phyloP scores from a whole-genome alignment of 2,113 vertebrate genomes.

The Forbesichthys papilliferus region DNA sequence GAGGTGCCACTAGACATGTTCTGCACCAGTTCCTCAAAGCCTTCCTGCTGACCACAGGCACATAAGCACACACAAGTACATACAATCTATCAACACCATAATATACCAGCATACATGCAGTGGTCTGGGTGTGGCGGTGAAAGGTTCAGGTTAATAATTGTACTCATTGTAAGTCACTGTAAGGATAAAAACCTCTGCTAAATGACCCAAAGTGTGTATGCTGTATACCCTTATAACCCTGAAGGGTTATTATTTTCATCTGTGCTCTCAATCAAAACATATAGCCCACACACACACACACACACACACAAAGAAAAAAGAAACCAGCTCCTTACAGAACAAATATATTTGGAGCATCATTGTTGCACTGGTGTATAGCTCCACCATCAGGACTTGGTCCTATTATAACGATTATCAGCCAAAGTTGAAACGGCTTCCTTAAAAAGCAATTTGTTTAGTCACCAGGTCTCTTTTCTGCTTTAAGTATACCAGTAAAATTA shows the following conservation, averaged over 20 bases:
- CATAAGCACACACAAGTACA: slow-evolving; percentile 13
- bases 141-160: not conserved
- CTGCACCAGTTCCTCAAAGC: slow-evolving; percentile 80
- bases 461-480: not conserved
- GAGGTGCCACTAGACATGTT: slow-evolving; percentile 86
- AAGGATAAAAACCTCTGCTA: too few species aligned
- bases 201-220: too few species aligned
- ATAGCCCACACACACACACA: not conserved
- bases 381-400: too few species aligned
- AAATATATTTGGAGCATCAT: slow-evolving; percentile 54
- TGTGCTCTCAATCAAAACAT: not conserved
- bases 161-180: not conserved
- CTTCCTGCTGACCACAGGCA: slow-evolving; percentile 64
- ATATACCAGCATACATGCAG: slow-evolving; percentile 5
- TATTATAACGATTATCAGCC: too few species aligned
- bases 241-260: too few species aligned
- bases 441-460: not conserved
- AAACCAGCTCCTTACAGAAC: slow-evolving; percentile 46
- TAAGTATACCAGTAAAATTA: too few species aligned
- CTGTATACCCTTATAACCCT: too few species aligned
- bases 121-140: not conserved
- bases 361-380: slow-evolving; percentile 24
- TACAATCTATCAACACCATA: slow-evolving; percentile 1
- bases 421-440: not conserved
- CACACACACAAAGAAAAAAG: slow-evolving; percentile 17